Percentiles rank a stretch among this genome's conserved stretches.
phyloP scores from a whole-genome alignment of 2,797 vertebrate species.

The Chromis chromis region DNA sequence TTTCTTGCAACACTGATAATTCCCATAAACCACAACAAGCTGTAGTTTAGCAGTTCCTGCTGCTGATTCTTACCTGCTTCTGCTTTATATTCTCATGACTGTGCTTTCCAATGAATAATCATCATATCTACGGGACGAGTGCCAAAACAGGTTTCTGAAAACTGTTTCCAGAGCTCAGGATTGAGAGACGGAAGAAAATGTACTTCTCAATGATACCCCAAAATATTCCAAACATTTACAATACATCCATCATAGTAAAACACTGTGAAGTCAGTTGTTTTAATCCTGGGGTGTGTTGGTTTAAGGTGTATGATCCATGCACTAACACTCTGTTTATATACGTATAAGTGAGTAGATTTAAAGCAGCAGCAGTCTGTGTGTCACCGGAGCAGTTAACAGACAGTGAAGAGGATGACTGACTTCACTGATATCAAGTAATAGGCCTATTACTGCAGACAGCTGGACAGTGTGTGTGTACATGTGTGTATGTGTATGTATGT shows the following conservation, averaged over 20 bases:
- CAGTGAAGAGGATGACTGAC: constrained; percentile 57
- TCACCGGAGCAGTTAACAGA: constrained; percentile 57
- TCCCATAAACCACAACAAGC: constrained; percentile 4
- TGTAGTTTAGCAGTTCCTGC: constrained; percentile 15
- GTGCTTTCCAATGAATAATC: not conserved
- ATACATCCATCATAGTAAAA: not conserved
- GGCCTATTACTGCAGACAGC: constrained; percentile 58
- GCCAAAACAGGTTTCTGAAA: not conserved
- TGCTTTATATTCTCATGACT: constrained; percentile 5
- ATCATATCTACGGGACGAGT: too few relatives aligned
- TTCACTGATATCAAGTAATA: constrained; percentile 72
- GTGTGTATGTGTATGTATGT: constrained; percentile 29
- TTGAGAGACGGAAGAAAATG: not conserved
- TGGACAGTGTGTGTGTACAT: constrained; percentile 41
- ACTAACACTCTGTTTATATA: not conserved
- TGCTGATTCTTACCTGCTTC: not conserved
- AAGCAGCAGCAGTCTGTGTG: constrained; percentile 34
- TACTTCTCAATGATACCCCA: not conserved
- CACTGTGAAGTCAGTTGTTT: not conserved
- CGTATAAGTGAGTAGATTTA: constrained; percentile 1
- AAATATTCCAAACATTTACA: not conserved
- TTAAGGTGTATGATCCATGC: not conserved
- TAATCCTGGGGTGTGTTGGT: not conserved
- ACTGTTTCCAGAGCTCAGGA: not conserved
- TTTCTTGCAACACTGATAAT: constrained; percentile 20